Evolutionary conservation across 35 echinoderm and acorn worm species (phyloP).

Genomic region (Heliocidaris tuberculata): DNA sequence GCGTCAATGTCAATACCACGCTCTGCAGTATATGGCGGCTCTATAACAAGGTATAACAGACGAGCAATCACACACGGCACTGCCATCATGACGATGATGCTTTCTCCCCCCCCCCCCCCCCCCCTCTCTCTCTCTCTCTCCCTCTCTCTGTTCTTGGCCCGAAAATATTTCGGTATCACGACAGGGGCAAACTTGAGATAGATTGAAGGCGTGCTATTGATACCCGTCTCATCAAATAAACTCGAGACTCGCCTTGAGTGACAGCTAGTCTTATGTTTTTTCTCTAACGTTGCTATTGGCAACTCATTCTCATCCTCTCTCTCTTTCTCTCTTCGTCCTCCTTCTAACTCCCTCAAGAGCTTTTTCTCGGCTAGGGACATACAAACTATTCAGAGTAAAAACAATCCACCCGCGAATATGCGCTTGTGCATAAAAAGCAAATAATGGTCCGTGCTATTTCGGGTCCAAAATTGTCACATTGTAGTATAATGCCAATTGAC

Average conservation of each 20-base stretch:
- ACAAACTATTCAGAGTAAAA: not conserved
- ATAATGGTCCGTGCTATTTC: not conserved
- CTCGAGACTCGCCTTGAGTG: conserved; percentile 7
- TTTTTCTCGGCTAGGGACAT: not conserved
- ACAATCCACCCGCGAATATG: not conserved
- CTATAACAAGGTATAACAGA: not conserved
- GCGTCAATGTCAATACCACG: conserved; percentile 19
- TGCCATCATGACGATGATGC: not conserved
- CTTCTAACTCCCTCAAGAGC: not conserved
- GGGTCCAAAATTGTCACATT: not conserved
- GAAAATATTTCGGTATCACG: conserved; percentile 4
- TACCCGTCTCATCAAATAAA: conserved; percentile 17
- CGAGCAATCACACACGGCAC: not conserved
- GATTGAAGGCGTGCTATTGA: conserved; percentile 1
- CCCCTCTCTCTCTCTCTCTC: too few species aligned
- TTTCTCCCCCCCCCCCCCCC: not conserved
- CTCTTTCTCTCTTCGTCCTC: not conserved
- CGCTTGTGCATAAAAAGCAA: not conserved
- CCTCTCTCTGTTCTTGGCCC: not conserved
- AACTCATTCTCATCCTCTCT: not conserved
- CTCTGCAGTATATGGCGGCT: not conserved
- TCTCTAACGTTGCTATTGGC: not conserved
- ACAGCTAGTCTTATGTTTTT: not conserved
- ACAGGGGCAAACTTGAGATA: conserved; percentile 9
- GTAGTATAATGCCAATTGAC: not conserved